These are phyloP conservation scores for Brenthis daphne DNA, from an alignment of 2,888 invertebrate species.

Conservation along the genomic window DNA sequence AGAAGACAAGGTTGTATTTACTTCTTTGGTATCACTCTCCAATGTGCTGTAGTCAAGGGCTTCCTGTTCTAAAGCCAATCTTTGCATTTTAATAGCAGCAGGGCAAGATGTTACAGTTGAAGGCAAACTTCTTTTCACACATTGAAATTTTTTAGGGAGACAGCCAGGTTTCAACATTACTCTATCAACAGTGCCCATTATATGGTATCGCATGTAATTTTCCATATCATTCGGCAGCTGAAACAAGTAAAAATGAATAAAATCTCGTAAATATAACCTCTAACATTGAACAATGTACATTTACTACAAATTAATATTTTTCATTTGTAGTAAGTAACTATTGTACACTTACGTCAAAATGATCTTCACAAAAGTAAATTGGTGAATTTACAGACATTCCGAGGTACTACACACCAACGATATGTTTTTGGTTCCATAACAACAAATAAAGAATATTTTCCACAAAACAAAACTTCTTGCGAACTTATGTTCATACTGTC, in stretches of 20 bases:
- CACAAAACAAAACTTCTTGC: too few species aligned
- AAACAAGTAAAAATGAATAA: constrained; percentile 2
- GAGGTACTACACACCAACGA: constrained; percentile 6
- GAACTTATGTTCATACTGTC: too few species aligned
- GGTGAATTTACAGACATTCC: neutral
- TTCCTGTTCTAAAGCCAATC: constrained; percentile 1
- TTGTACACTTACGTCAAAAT: constrained; percentile 3
- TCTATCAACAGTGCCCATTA: constrained; percentile 29
- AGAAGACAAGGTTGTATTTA: neutral
- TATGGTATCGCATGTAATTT: constrained; percentile 28
- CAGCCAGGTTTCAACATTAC: constrained; percentile 21
- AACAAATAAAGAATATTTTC: too few species aligned
- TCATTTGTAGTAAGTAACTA: neutral
- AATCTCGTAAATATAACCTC: too few species aligned
- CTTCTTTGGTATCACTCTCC: constrained; percentile 3
- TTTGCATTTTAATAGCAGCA: constrained; percentile 8
- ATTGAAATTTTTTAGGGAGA: constrained; percentile 13
- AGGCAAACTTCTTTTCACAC: neutral
- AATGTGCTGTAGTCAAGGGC: neutral
- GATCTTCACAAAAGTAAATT: constrained; percentile 12
- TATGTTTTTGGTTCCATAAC: constrained; percentile 5
- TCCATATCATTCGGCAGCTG: constrained; percentile 32
- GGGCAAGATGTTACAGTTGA: constrained; percentile 3
- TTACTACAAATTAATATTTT: neutral
- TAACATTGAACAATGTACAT: too few species aligned